These are phyloP conservation scores for Perodicticus potto DNA, from an alignment of 2,797 vertebrate species.

Conservation along the genomic window DNA sequence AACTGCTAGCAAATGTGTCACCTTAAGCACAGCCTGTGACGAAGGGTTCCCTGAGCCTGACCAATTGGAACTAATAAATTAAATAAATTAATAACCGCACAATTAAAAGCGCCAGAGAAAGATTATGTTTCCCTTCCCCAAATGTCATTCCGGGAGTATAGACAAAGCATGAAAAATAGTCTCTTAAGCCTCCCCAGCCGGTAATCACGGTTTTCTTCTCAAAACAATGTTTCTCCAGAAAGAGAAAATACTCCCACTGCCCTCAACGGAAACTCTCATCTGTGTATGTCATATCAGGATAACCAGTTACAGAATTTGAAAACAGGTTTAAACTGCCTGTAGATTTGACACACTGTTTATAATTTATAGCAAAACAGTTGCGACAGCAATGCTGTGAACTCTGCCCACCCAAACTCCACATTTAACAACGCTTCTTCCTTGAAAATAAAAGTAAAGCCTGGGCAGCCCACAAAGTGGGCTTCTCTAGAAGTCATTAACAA, in stretches of 20 bases:
- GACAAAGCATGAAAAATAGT: constrained; percentile 76
- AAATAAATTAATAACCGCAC: constrained; percentile 69
- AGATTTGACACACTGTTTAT: constrained; percentile 65
- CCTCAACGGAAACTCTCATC: constrained; percentile 51
- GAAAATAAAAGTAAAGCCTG: constrained; percentile 72
- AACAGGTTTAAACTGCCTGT: constrained; percentile 68
- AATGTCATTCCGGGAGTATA: constrained; percentile 67
- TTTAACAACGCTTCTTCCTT: constrained; percentile 65
- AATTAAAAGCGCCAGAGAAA: constrained; percentile 60
- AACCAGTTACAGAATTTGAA: constrained; percentile 49
- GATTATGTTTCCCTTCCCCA: constrained; percentile 49
- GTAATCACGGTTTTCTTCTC: constrained; percentile 53
- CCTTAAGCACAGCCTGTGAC: constrained; percentile 63
- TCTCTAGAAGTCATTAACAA: constrained; percentile 37
- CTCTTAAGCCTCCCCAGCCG: constrained; percentile 30
- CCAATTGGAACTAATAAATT: constrained; percentile 65
- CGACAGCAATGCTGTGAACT: constrained; percentile 66
- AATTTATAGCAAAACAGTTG: constrained; percentile 73
- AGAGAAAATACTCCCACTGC: constrained; percentile 50
- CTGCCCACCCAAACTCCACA: constrained; percentile 74
- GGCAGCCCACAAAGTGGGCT: constrained; percentile 21
- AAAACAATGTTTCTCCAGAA: constrained; percentile 63
- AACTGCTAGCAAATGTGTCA: constrained; percentile 58
- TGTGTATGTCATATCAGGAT: constrained; percentile 33
- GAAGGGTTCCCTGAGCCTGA: constrained; percentile 54